Evolutionary conservation across 2,888 invertebrate species (phyloP).

Genomic region (Erebia ligea): DNA sequence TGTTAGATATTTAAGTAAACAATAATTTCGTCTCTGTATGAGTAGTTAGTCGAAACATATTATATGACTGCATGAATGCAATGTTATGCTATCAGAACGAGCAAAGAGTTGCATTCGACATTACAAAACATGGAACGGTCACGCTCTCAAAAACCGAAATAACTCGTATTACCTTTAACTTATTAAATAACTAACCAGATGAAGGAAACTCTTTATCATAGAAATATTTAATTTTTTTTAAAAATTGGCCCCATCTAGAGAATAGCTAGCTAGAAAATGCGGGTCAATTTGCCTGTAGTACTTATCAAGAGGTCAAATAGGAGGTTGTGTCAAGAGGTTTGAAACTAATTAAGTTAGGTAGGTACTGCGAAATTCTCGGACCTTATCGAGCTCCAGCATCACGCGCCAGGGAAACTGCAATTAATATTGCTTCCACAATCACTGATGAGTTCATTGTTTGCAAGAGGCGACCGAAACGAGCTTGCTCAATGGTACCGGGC

Average conservation of each 20-base stretch:
- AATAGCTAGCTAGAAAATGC: too few species aligned
- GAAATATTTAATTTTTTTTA: too few species aligned
- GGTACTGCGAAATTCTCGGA: conserved; percentile 32
- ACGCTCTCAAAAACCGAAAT: conserved; percentile 59
- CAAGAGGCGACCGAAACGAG: conserved; percentile 66
- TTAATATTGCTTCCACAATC: conserved; percentile 67
- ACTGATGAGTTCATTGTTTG: conserved; percentile 78
- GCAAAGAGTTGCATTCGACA: conserved; percentile 28
- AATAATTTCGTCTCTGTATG: not conserved
- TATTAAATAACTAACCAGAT: conserved; percentile 39
- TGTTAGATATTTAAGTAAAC: too few species aligned
- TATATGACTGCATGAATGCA: conserved; percentile 15
- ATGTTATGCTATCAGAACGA: conserved; percentile 11
- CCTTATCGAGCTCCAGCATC: conserved; percentile 45
- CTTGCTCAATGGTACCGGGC: conserved; percentile 63
- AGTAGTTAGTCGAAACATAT: conserved; percentile 4
- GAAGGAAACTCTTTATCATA: not conserved
- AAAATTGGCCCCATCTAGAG: too few species aligned
- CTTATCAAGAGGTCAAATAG: too few species aligned
- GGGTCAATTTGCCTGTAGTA: not conserved
- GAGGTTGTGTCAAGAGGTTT: not conserved
- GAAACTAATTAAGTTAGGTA: not conserved
- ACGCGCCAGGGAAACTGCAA: conserved; percentile 54
- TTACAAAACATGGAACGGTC: conserved; percentile 58
- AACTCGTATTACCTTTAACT: conserved; percentile 44